Base-by-base conservation (phyloP, 2,797 vertebrate species). In the Gymnodraco acuticeps region DNA sequence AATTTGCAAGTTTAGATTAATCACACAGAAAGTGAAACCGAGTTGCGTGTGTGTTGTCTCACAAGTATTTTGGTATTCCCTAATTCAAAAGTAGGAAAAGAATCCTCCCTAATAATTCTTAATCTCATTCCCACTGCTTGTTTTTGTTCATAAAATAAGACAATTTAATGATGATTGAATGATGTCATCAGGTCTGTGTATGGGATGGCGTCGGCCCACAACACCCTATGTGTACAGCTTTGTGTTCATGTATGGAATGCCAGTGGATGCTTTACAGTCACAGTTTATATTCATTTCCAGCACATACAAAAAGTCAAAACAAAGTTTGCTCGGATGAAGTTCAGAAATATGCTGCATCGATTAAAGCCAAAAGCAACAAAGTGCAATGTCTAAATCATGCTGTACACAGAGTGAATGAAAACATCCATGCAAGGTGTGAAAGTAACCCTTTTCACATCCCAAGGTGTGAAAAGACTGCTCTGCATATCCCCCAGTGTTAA, bases 391-490 rank as follows among this genome's bases (percentile, higher is more conserved):
- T 38, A 38, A 38, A 16, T 48, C 31, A 15, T 20, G 31, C 14
- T 11, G 27, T 19, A 10, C 46, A 41, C 19, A n/a, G 53, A 17
- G 38, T 5, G 50, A 23, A 6, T 38, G 17, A 19, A 65, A 52
- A 42, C 5, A 10, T 52, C n/a, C 47, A 51, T n/a, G 41, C 13
- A 3, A 20, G 38, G 43, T 69, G 69, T 64, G 47, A 63, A 68
- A 38, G 46, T 63, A 48, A 64, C 31, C 23, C 38, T 19, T 45
- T 14, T 65, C 47, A 47, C 63, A 58, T 54, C 41, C 19, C 5
- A 46, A 58, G 54, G 56, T 77, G 68, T 54, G 64, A 76, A 69
- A 51, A 58, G 55, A 42, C 27, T 41, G 47, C 53, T 70, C 70
- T 51, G 19, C 45, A 42, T 17, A 11, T 12, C n/a, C 16, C 62